phyloP scores from a whole-genome alignment of 2,113 vertebrate species.

The Eudyptes chrysolophus region DNA sequence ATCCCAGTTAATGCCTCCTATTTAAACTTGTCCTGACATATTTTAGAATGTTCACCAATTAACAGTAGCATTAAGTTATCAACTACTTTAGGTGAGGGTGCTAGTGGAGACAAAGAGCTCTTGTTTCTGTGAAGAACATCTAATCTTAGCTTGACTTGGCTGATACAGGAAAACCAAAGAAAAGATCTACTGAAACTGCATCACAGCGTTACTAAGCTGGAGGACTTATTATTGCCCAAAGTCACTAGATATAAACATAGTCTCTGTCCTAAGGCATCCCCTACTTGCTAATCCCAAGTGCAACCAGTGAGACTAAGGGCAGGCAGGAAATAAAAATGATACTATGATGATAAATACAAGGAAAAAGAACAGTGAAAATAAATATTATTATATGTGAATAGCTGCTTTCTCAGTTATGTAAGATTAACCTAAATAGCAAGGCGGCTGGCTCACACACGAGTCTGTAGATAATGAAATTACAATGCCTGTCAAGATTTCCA shows the following conservation, averaged over 20 bases:
- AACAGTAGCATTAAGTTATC: conserved; percentile 26
- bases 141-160: neutral
- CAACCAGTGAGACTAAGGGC: neutral
- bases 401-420: neutral
- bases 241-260: neutral
- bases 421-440: neutral
- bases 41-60: conserved; percentile 30
- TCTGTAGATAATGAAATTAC: conserved; percentile 1
- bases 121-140: neutral
- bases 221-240: neutral
- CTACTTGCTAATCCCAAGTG: neutral
- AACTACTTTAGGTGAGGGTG: neutral
- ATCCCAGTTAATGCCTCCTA: conserved; percentile 15
- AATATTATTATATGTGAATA: neutral
- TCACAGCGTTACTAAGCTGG: neutral
- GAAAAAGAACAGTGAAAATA: neutral
- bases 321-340: neutral
- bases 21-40: conserved; percentile 22
- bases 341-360: neutral
- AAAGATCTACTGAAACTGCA: neutral
- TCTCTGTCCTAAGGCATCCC: neutral
- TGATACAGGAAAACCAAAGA: neutral
- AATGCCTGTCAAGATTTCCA: neutral
- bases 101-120: neutral
- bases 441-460: neutral